phyloP scores from a whole-genome alignment of 92 coral and sea anemone genomes.

The Parazoanthus swiftii region DNA sequence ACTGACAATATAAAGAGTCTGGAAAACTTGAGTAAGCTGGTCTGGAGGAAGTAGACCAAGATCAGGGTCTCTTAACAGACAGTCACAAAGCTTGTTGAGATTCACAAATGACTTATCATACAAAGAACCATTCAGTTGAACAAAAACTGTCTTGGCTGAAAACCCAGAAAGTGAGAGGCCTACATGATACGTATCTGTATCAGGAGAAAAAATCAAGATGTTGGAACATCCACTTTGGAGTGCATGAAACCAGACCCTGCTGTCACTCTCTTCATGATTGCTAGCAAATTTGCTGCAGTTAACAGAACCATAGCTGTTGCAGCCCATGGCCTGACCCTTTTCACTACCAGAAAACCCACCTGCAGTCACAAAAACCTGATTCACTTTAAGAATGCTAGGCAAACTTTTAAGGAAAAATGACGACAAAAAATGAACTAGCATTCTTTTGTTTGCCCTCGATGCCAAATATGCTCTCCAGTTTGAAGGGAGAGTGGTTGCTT shows the following conservation, averaged over 20 bases:
- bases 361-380: constrained; percentile 18
- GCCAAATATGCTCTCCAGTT: neutral
- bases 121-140: constrained; percentile 15
- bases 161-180: neutral
- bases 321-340: neutral
- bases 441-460: constrained; percentile 7
- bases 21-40: neutral
- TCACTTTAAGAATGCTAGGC: neutral
- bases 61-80: constrained; percentile 14
- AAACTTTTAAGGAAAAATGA: neutral
- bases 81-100: neutral
- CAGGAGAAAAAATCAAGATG: constrained; percentile 21
- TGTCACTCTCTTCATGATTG: constrained; percentile 23
- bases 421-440: constrained; percentile 10
- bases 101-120: constrained; percentile 1
- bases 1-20: constrained; percentile 10
- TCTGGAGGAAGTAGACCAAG: neutral
- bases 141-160: constrained; percentile 9
- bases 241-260: constrained; percentile 28
- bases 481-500: neutral
- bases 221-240: neutral
- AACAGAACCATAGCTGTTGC: constrained; percentile 4
- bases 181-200: constrained; percentile 18
- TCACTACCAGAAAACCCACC: neutral
- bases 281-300: neutral